Evolutionary conservation across 2,113 vertebrate species (phyloP).

Genomic region (Psammodynastes pulverulentus): DNA sequence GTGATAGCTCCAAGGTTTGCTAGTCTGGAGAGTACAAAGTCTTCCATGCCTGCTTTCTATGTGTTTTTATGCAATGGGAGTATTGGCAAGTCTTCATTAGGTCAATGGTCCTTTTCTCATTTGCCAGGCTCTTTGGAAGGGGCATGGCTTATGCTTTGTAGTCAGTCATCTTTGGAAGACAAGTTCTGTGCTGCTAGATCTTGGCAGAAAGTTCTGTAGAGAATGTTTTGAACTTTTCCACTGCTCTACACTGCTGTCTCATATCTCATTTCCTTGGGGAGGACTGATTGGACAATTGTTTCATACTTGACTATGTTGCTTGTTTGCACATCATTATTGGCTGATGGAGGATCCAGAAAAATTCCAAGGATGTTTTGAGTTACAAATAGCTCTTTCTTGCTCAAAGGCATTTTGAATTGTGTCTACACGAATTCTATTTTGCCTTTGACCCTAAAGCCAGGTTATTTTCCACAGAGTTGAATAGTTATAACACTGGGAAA

Average conservation of each 20-base stretch:
- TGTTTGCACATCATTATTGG: not conserved
- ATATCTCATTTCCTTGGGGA: not conserved
- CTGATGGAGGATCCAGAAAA: not conserved
- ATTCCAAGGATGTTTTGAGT: not conserved
- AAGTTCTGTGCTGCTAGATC: not conserved
- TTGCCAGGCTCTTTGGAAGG: not conserved
- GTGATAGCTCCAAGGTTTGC: not conserved
- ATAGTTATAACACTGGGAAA: not conserved
- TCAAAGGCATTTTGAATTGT: not conserved
- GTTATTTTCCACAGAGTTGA: not conserved
- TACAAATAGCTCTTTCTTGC: not conserved
- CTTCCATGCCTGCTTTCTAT: not conserved
- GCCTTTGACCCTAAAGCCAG: not conserved
- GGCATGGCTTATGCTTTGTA: not conserved
- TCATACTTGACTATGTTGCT: not conserved
- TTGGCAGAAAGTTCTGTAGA: not conserved
- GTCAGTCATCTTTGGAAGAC: not conserved
- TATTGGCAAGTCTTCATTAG: not conserved
- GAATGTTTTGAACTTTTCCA: not conserved
- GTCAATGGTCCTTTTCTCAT: not conserved
- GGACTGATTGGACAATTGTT: not conserved
- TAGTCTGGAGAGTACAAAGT: not conserved
- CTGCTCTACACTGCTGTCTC: not conserved
- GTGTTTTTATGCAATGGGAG: not conserved
- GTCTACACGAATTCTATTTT: not conserved